A percentile compares a stretch with the other conserved stretches of the same genome.
These are phyloP conservation scores for Microtus richardsoni DNA, from an alignment of 2,113 vertebrate genomes.

Conservation along the genomic window DNA sequence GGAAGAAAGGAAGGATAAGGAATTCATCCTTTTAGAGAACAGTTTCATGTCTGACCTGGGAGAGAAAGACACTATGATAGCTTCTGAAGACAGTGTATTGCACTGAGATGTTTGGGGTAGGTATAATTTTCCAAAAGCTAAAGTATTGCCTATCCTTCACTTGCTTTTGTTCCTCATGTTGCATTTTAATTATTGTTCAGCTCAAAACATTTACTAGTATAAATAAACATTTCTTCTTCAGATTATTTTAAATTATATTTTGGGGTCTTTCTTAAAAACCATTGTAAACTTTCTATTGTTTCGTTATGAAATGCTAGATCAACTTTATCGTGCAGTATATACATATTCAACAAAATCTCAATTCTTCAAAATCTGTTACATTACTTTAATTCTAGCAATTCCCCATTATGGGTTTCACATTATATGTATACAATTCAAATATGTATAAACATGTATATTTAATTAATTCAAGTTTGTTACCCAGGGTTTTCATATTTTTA, in stretches of 20 bases:
- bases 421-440: background rate
- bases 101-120: background rate
- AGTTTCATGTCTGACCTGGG: background rate
- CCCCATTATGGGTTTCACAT: background rate
- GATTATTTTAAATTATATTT: background rate
- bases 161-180: background rate
- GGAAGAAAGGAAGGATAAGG: background rate
- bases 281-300: background rate
- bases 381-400: background rate
- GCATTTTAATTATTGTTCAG: background rate
- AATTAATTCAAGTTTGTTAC: background rate
- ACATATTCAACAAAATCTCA: background rate
- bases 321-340: background rate
- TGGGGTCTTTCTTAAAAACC: background rate
- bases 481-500: background rate
- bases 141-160: background rate
- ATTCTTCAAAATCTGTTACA: background rate
- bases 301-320: background rate
- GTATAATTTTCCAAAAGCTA: constrained; percentile 5
- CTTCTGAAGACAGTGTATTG: background rate
- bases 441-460: background rate
- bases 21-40: background rate
- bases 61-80: background rate
- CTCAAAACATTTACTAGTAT: background rate
- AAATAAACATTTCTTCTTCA: background rate